Evolutionary conservation across 2,113 vertebrate genomes (phyloP), one percentile per base, ranked within the genome.

Genomic region (Glaucomys volans): DNA sequence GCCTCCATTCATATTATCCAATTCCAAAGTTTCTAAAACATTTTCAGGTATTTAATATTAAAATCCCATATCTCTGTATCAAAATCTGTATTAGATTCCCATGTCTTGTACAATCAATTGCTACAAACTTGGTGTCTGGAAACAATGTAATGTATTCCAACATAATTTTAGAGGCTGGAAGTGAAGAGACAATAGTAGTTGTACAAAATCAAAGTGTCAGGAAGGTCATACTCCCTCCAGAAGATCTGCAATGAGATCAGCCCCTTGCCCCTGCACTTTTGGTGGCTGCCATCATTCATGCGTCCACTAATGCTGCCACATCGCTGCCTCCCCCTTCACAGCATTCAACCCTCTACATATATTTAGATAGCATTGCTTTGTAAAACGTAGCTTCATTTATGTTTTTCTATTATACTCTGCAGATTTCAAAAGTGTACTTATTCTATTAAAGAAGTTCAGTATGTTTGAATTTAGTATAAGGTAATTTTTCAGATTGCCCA

Each of bases 211-310:
- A 79, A 79, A 8, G 12, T 4, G 1, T 22, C 42, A 7, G 30
- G 8, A 44, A 26, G 44, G 8, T 3, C 35, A 66, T 17, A 7
- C 5, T 88, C 1, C 24, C 1, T 30, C 14, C 7, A 40, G 40
- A 66, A 6, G 37, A 30, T 62, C 69, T 67, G 16, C 16, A 5
- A 30, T 3, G 50, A 72, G 42, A 50, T 26, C 0, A 30, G 0
- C 4, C 9, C 3, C 75, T 37, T 32, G 4, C 0, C 7, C 54
- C 10, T 47, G 5, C 8, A 71, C 26, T n/a, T 30, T 5, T 9
- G 4, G 17, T n/a, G 2, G 2, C 8, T 18, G 2, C 1, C 40
- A 42, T n/a, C 22, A 47, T 47, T 44, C n/a, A 30, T 26, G 20
- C 28, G 4, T 50, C 42, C 9, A 4, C 5, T 32, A 86, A 20